Evolutionary conservation across 2,888 invertebrate species (phyloP).

Genomic region (Phytoseiulus persimilis): DNA sequence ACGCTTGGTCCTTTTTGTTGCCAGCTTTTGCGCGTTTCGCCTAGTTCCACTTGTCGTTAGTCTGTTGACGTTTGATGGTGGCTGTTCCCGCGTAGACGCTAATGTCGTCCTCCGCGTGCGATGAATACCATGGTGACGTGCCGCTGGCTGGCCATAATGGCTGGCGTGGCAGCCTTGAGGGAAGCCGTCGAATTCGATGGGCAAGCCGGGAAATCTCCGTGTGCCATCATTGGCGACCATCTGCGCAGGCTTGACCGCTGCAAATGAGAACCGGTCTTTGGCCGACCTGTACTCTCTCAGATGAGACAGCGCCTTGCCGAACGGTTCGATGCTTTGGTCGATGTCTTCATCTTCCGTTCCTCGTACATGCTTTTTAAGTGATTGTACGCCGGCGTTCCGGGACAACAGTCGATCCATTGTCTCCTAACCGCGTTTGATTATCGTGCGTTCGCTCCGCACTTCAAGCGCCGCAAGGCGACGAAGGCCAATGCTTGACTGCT

Average conservation of each 20-base stretch:
- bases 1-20: no score
- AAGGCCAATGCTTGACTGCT: neutral
- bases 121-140: neutral
- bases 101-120: neutral
- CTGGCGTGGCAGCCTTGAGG: neutral
- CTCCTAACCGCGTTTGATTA: neutral
- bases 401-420: neutral
- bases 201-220: neutral
- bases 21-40: no score
- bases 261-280: neutral
- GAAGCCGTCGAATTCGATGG: neutral
- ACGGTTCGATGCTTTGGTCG: neutral
- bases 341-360: neutral
- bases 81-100: neutral
- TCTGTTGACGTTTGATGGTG: no score
- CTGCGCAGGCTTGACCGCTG: neutral
- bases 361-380: neutral
- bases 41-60: no score
- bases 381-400: neutral
- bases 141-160: no score
- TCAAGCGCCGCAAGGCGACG: neutral
- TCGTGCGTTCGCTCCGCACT: neutral
- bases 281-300: no score
- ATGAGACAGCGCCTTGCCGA: no score
- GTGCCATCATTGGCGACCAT: neutral